Base-by-base conservation (phyloP, 2,888 invertebrate genomes). In the Drosophila fulvimacula region DNA sequence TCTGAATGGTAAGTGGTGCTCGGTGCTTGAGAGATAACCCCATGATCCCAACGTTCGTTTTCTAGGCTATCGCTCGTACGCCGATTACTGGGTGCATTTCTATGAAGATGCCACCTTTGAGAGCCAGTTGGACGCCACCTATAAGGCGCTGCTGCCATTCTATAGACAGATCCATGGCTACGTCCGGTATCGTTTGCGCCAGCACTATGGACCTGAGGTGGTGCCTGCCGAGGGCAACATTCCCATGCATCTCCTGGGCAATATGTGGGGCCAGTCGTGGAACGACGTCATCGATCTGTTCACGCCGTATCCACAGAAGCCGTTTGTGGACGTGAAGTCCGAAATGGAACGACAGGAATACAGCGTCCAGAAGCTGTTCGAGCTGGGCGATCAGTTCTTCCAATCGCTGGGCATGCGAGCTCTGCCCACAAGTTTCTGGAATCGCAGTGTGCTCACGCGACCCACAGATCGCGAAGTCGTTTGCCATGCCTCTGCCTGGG, bases 401-500 rank as follows among this genome's bases (percentile, higher is more conserved):
- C 94, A 94, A 48, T 97, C 97, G 0, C 92, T 98, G 56, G 96
- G 97, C 79, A 93, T 98, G 91, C 95, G 95, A 0, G 94, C 95
- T 9, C 95, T 98, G 95, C 96, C 97, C 0, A 19, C 73, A 6
- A 93, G 93, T 36, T 98, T 97, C 92, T 98, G 98, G 98, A 93
- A 96, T 66, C 95, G 95, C 44, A 97, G 97, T 1, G 95, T 98
- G 30, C 94, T 98, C 34, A 95, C 95, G 75, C 97, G 97, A 77
- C 97, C 97, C 0, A 92, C 92, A 0, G 95, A 95, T 81, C 93
- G 94, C 2, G 95, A 96, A 7, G 93, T 97, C 7, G 94, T 96
- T 0, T 98, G 98, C 88, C 97, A 97, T 87, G 97, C 97, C 0
- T 96, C 96, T 0, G 97, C 97, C 36, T 97, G 97, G 96, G 97